Conservation (phyloP, 2,888 invertebrate genomes). For the Escarpia spicata region DNA sequence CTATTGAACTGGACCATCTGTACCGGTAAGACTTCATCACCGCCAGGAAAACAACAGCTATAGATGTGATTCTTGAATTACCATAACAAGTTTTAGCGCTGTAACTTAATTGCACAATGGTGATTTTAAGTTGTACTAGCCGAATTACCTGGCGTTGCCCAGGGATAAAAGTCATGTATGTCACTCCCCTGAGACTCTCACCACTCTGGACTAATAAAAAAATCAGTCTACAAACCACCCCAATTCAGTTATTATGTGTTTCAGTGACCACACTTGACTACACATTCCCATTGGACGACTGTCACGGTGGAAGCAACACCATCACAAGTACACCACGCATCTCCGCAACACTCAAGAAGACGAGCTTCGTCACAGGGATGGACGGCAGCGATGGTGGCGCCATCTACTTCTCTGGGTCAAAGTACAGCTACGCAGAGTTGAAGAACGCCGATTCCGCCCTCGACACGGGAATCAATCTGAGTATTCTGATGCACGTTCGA, state of each 20-base stretch:
- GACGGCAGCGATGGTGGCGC: background rate
- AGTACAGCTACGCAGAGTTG: background rate
- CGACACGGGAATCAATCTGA: slow-evolving; percentile 3
- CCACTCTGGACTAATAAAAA: too few species aligned
- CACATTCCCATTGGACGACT: background rate
- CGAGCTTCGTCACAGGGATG: background rate
- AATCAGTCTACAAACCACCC: too few species aligned
- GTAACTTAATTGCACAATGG: too few species aligned
- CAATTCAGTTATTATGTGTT: background rate
- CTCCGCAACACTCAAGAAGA: slow-evolving; percentile 12
- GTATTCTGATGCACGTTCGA: background rate
- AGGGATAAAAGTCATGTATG: too few species aligned
- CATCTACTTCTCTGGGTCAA: background rate
- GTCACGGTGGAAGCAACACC: background rate
- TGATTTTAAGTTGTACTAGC: too few species aligned
- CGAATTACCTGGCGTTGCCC: too few species aligned
- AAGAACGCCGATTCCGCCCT: background rate
- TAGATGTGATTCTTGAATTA: background rate
- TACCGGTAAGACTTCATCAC: background rate
- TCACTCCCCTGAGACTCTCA: too few species aligned
- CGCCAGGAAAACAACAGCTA: background rate
- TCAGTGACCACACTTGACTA: background rate
- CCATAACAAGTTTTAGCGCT: background rate
- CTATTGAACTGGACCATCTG: background rate
- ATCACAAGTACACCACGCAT: background rate